These are phyloP conservation scores for Drosophila paulistorum DNA, from an alignment of 1,140 invertebrate genomes.

Conservation along the genomic window DNA sequence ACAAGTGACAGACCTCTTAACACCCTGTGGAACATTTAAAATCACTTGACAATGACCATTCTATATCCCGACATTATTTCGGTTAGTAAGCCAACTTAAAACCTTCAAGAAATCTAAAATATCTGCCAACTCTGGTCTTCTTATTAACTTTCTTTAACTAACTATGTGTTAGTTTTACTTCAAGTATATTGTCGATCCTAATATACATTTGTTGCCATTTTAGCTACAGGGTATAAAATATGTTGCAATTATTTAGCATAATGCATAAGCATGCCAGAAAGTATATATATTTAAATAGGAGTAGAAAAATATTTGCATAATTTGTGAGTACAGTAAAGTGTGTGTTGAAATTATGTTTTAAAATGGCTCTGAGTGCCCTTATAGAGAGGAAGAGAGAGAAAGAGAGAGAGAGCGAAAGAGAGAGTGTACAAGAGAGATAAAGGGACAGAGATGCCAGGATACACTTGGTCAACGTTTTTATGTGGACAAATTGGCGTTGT, in stretches of 20 bases:
- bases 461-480: constrained; percentile 49
- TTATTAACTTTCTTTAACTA: too few species aligned
- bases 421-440: not conserved
- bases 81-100: too few species aligned
- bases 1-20: not conserved
- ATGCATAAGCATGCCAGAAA: constrained; percentile 66
- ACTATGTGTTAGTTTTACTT: too few species aligned
- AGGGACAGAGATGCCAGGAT: constrained; percentile 15
- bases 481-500: constrained; percentile 71
- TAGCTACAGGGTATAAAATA: not conserved
- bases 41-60: too few species aligned
- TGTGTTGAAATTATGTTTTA: constrained; percentile 71
- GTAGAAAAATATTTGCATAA: constrained; percentile 72
- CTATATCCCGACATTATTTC: too few species aligned
- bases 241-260: constrained; percentile 70
- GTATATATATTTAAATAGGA: constrained; percentile 44
- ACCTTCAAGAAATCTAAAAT: too few species aligned
- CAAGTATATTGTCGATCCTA: too few species aligned
- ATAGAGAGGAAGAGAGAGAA: constrained; percentile 11
- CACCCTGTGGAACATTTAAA: constrained; percentile 12
- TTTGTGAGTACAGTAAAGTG: constrained; percentile 62
- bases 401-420: constrained; percentile 24
- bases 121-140: too few species aligned
- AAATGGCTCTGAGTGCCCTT: not conserved
- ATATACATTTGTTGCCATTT: not conserved